Evolutionary conservation across 2,888 invertebrate genomes (phyloP).

Genomic region (Polymixis lichenea): DNA sequence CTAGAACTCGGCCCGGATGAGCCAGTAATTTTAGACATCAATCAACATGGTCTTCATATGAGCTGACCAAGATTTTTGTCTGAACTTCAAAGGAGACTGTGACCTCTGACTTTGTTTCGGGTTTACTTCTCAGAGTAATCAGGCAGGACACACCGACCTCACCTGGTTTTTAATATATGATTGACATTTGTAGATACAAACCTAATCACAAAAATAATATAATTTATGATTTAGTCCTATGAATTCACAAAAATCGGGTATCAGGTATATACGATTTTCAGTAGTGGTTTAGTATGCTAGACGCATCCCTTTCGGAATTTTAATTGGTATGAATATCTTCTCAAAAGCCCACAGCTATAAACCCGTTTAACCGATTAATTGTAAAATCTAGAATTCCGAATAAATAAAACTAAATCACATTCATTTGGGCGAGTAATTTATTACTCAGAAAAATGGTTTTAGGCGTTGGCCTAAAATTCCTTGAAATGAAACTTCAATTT

Average conservation of each 20-base stretch:
- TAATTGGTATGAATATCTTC: neutral
- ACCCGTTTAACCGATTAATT: neutral
- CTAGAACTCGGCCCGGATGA: neutral
- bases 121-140: no score
- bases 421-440: conserved; percentile 47
- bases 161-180: no score
- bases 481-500: conserved; percentile 38
- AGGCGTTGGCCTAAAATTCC: conserved; percentile 26
- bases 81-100: no score
- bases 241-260: no score
- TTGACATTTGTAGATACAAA: no score
- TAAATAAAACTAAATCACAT: conserved; percentile 38
- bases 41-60: no score
- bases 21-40: neutral
- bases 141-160: no score
- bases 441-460: conserved; percentile 40
- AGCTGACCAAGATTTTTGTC: no score
- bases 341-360: neutral
- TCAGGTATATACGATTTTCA: no score
- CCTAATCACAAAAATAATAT: no score
- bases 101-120: no score
- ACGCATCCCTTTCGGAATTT: neutral
- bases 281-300: neutral
- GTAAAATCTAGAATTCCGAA: neutral
- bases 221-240: no score